phyloP scores from a whole-genome alignment of 2,113 vertebrate species.

The Arothron firmamentum region DNA sequence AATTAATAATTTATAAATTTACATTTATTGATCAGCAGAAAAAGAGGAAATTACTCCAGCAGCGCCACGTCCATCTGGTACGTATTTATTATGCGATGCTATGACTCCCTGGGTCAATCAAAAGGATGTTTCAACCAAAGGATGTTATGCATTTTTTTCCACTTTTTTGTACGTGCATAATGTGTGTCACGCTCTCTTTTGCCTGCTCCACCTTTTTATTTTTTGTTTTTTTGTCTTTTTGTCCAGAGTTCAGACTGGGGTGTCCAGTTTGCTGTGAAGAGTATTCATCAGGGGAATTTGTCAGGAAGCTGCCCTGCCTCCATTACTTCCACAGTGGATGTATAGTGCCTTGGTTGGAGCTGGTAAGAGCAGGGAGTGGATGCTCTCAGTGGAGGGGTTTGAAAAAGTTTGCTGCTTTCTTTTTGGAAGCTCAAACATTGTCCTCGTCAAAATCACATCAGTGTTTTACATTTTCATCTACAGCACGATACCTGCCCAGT shows the following conservation, averaged over 20 bases:
- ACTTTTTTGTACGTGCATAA: no score
- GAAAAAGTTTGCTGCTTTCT: constrained; percentile 1
- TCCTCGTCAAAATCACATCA: no score
- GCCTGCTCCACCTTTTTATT: neutral
- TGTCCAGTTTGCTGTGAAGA: constrained; percentile 92
- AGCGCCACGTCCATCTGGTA: no score
- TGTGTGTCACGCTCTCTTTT: no score
- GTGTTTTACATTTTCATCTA: neutral
- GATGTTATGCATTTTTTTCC: no score
- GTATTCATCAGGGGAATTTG: constrained; percentile 80
- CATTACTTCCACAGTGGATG: constrained; percentile 92
- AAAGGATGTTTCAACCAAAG: no score
- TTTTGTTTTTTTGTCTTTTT: constrained; percentile 12
- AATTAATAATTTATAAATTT: no score
- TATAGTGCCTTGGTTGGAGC: constrained; percentile 92
- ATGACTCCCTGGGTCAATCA: no score
- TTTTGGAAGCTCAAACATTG: constrained; percentile 5
- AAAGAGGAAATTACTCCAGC: no score
- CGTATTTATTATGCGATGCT: no score
- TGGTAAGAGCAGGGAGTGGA: constrained; percentile 76
- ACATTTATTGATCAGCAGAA: no score
- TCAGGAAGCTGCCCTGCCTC: constrained; percentile 87
- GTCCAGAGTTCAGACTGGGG: constrained; percentile 82
- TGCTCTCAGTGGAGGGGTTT: constrained; percentile 9
- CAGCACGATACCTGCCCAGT: constrained; percentile 95